These are phyloP conservation scores for Halisarca cf. caerulea DNA, from an alignment of 37 sponge, comb jelly and placozoan species.

Conservation along the genomic window DNA sequence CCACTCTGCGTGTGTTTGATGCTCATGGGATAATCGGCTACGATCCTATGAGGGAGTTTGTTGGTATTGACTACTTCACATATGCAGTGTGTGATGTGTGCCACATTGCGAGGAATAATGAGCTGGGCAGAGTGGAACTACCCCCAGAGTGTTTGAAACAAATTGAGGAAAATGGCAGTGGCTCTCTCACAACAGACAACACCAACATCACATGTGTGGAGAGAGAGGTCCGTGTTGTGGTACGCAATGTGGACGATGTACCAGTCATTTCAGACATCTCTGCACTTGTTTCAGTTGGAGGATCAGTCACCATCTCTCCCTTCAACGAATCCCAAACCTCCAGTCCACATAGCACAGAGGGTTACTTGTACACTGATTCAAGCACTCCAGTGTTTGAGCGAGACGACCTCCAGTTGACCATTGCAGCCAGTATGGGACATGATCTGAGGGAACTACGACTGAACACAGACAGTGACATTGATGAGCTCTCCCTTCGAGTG, in stretches of 20 bases:
- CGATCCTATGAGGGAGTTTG: constrained; percentile 64
- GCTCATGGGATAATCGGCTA: constrained; percentile 86
- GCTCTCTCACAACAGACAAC: neutral
- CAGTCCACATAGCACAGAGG: neutral
- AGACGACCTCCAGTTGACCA: constrained; percentile 66
- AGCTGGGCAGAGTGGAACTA: constrained; percentile 64
- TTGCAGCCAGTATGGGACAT: constrained; percentile 17
- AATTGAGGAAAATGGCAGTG: constrained; percentile 55
- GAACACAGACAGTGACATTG: constrained; percentile 43
- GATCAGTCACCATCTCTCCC: constrained; percentile 51
- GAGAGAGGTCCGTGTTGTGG: constrained; percentile 51
- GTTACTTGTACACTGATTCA: constrained; percentile 47
- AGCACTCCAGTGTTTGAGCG: constrained; percentile 63
- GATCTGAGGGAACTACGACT: constrained; percentile 64
- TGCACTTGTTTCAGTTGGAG: constrained; percentile 21
- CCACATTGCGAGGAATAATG: constrained; percentile 56
- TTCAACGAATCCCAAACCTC: constrained; percentile 50
- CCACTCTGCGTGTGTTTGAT: constrained; percentile 75
- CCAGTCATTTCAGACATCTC: constrained; percentile 66
- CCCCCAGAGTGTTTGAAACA: constrained; percentile 72
- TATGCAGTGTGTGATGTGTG: constrained; percentile 88
- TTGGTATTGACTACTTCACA: constrained; percentile 75
- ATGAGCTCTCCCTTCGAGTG: constrained; percentile 52
- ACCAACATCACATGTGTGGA: constrained; percentile 67
- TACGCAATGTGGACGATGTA: constrained; percentile 76